Evolutionary conservation across 2,113 vertebrate species (phyloP).

Genomic region (Sebastes schlegelii): DNA sequence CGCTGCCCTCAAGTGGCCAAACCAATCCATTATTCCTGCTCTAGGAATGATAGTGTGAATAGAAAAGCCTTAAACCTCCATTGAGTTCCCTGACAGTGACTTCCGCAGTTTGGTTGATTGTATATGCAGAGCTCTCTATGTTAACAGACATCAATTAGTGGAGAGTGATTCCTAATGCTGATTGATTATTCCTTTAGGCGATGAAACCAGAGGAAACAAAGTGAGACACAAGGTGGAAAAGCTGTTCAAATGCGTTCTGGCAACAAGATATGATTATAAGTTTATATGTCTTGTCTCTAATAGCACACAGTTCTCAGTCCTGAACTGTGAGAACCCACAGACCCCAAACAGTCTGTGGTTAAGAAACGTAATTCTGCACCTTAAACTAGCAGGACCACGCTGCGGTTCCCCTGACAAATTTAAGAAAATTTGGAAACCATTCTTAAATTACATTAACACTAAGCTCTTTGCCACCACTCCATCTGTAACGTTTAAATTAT

Average conservation of each 20-base stretch:
- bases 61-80: not conserved
- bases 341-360: conserved; percentile 24
- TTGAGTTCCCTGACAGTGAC: not conserved
- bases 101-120: conserved; percentile 4
- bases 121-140: not conserved
- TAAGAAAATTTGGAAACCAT: conserved; percentile 20
- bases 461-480: not conserved
- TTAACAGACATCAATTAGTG: conserved; percentile 26
- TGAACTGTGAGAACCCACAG: conserved; percentile 25
- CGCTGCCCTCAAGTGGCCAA: not conserved
- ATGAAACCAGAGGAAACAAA: conserved; percentile 22
- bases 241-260: conserved; percentile 28
- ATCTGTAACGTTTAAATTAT: conserved; percentile 11
- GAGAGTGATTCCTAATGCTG: conserved; percentile 14
- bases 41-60: not conserved
- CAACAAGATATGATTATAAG: conserved; percentile 1
- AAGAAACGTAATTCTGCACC: conserved; percentile 43
- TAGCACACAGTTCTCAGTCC: not conserved
- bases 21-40: not conserved
- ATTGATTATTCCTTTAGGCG: conserved; percentile 36
- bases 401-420: conserved; percentile 37
- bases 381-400: conserved; percentile 14
- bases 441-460: conserved; percentile 23
- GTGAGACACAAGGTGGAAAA: not conserved
- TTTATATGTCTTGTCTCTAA: conserved; percentile 28